Percentiles rank a stretch among this genome's conserved stretches.
Evolutionary conservation across 2,888 invertebrate genomes (phyloP).

Genomic region (Andrena bucephala): DNA sequence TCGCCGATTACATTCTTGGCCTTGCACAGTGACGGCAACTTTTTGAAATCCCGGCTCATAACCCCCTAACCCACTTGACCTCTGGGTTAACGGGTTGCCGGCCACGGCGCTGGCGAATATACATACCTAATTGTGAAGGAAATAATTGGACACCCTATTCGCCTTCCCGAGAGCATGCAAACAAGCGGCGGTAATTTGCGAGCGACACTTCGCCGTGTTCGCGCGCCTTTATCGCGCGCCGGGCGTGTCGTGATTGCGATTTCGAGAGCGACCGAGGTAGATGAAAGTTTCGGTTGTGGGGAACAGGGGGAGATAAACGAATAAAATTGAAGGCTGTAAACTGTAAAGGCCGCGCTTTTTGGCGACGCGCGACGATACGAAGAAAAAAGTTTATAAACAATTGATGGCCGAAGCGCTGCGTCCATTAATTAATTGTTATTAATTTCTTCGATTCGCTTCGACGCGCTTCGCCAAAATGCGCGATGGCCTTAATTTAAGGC

Average conservation of each 20-base stretch:
- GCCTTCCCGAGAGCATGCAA: background rate
- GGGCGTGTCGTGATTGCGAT: background rate
- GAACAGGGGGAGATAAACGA: background rate
- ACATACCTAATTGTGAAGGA: background rate
- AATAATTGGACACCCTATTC: slow-evolving; percentile 3
- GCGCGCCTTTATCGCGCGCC: background rate
- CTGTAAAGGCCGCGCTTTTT: too few relatives aligned
- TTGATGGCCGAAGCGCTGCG: too few relatives aligned
- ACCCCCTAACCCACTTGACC: slow-evolving; percentile 72
- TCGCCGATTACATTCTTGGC: slow-evolving; percentile 65
- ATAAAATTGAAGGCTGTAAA: too few relatives aligned
- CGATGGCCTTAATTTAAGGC: too few relatives aligned
- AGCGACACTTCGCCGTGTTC: background rate
- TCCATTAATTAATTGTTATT: too few relatives aligned
- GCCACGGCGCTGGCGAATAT: background rate
- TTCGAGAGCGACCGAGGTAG: background rate
- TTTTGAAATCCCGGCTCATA: slow-evolving; percentile 66
- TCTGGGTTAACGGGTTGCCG: slow-evolving; percentile 49
- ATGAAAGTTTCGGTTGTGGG: background rate
- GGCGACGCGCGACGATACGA: too few relatives aligned
- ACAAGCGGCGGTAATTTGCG: slow-evolving; percentile 6
- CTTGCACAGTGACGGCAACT: slow-evolving; percentile 62
- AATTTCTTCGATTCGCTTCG: too few relatives aligned
- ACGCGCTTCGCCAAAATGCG: too few relatives aligned
- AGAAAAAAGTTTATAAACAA: too few relatives aligned